Evolutionary conservation across 2,888 invertebrate genomes (phyloP).

Genomic region (Mimumesa dahlbomi): DNA sequence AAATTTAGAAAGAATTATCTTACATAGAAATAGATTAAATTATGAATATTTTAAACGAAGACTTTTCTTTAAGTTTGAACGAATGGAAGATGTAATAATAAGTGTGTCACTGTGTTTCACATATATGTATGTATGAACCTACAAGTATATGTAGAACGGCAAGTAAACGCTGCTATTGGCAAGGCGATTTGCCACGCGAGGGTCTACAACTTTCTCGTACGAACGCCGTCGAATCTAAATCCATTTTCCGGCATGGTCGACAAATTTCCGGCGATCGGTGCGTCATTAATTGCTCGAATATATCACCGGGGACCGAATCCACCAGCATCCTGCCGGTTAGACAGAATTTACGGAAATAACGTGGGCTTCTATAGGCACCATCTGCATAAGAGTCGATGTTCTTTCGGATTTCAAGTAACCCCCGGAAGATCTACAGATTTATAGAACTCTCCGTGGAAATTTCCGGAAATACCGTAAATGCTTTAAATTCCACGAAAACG

Average conservation of each 20-base stretch:
- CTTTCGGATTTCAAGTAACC: constrained; percentile 16
- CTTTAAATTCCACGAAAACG: constrained; percentile 1
- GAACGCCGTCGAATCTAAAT: constrained; percentile 65
- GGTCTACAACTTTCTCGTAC: constrained; percentile 34
- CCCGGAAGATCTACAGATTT: constrained; percentile 28
- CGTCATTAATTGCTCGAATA: constrained; percentile 74
- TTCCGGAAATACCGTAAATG: not conserved
- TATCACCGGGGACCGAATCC: constrained; percentile 64
- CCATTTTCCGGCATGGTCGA: constrained; percentile 68
- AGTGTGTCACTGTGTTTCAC: too few species aligned
- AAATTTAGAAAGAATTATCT: too few species aligned
- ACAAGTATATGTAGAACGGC: too few species aligned
- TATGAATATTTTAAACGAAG: too few species aligned
- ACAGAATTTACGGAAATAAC: constrained; percentile 72
- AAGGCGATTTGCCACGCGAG: constrained; percentile 25
- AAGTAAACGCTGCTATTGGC: too few species aligned
- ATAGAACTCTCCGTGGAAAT: not conserved
- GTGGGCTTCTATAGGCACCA: constrained; percentile 22
- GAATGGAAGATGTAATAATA: too few species aligned
- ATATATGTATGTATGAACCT: too few species aligned
- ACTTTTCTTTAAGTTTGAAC: too few species aligned
- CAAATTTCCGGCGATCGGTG: constrained; percentile 68
- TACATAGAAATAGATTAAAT: too few species aligned
- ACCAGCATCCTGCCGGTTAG: constrained; percentile 31
- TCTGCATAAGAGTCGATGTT: constrained; percentile 14